Evolutionary conservation across 1,140 invertebrate genomes (phyloP).

Genomic region (Cydia splendana): DNA sequence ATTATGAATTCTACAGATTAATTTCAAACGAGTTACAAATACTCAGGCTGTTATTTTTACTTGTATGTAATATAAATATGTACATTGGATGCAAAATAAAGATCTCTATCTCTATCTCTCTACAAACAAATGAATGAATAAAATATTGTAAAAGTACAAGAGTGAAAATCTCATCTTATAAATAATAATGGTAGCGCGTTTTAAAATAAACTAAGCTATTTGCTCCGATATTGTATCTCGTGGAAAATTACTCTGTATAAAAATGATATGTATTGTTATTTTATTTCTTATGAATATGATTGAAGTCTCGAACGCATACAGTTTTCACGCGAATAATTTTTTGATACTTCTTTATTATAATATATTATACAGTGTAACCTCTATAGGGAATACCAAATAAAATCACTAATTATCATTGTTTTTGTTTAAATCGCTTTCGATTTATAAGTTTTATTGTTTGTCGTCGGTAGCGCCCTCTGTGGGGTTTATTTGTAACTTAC

Average conservation of each 20-base stretch:
- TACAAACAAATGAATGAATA: background rate
- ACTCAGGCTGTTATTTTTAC: too few relatives aligned
- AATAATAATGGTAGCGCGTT: background rate
- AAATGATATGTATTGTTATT: background rate
- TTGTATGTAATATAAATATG: too few relatives aligned
- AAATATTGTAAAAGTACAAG: background rate
- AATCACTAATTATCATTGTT: conserved; percentile 39
- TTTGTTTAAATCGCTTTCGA: conserved; percentile 35
- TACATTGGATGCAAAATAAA: too few relatives aligned
- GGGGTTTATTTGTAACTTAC: background rate
- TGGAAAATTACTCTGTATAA: background rate
- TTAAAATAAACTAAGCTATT: too few relatives aligned
- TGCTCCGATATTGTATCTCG: background rate
- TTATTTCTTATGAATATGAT: conserved; percentile 27
- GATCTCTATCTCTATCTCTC: too few relatives aligned
- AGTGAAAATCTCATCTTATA: background rate
- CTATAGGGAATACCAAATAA: conserved; percentile 40
- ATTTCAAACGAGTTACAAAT: conserved; percentile 6
- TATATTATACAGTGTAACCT: conserved; percentile 15
- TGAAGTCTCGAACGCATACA: conserved; percentile 12
- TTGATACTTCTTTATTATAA: conserved; percentile 35
- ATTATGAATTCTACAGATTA: conserved; percentile 1
- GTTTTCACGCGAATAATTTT: conserved; percentile 16
- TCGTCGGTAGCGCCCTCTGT: background rate
- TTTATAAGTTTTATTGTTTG: conserved; percentile 36